Conservation (phyloP, 2,888 invertebrate species). For the Melangyna quadrimaculata region DNA sequence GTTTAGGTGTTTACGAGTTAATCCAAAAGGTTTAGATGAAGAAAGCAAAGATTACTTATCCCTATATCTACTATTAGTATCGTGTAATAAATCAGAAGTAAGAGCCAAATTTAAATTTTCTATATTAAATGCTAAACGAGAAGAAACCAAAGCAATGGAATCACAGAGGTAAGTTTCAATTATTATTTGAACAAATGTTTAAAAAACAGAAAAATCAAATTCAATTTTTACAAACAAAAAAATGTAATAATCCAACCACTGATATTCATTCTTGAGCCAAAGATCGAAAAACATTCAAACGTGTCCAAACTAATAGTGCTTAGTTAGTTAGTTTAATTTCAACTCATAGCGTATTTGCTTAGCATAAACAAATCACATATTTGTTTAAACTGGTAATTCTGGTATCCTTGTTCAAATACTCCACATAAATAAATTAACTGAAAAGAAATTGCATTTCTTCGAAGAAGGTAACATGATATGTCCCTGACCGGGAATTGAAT, state of each 20-base stretch:
- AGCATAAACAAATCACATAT: no score
- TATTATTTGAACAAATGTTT: no score
- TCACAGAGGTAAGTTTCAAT: constrained; percentile 83
- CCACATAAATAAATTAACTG: no score
- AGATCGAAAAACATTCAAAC: no score
- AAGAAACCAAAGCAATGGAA: constrained; percentile 99
- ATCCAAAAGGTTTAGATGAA: constrained; percentile 99
- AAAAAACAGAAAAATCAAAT: not conserved
- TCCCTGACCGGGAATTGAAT: not conserved
- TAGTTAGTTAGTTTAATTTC: no score
- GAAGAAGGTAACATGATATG: no score
- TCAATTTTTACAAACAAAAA: not conserved
- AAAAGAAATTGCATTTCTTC: no score
- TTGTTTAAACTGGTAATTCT: no score
- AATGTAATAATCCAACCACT: not conserved
- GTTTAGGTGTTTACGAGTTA: constrained; percentile 96
- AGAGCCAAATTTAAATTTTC: constrained; percentile 99
- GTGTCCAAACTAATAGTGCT: no score
- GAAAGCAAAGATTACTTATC: constrained; percentile 99
- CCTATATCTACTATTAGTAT: constrained; percentile 98
- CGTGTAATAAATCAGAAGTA: constrained; percentile 99
- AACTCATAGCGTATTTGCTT: no score
- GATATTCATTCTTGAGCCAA: not conserved
- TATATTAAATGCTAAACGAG: constrained; percentile 99
- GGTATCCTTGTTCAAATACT: no score